Base-by-base conservation (phyloP, 2,888 invertebrate species). In the Drosophila subsilvestris region DNA sequence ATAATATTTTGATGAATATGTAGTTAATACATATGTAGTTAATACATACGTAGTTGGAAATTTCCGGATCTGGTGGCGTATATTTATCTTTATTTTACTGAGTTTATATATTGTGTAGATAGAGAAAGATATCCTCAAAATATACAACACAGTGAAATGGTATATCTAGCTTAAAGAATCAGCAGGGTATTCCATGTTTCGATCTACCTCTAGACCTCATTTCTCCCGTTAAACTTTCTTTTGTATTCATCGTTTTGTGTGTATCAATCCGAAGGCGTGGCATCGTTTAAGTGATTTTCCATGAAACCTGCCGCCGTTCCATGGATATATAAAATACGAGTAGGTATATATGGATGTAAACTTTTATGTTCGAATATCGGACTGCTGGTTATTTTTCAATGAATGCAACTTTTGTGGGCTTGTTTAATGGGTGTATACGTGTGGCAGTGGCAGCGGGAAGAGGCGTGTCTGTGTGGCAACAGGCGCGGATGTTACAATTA, bases 221-320 rank as follows among this genome's bases (percentile, higher is more conserved):
- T 32, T 32, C 51, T 27, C 37, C 32, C 14, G 32, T 20, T 37
- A 10, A 44, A 67, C 69, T 80, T 69, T 76, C 72, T 76, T 37
- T 80, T 69, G 60, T 67, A 51, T 48, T 63, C 44, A 43, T 44
- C 56, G 54, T 12, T 14, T 37, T 43, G 49, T 63, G 75, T 54
- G 18, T 44, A 42, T 42, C 48, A 63, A 63, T 55, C 45, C 55
- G 37, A 56, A 45, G 44, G 57, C 68, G 63, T 63, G 65, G 63
- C 75, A 68, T 62, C 71, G 67, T 83, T 80, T 76, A 86, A 86
- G 80, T 86, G 82, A 83, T 83, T 80, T 14, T 86, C 76, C 81
- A 73, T 77, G 63, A 69, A 67, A 61, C 48, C 69, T 71, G 48
- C 18, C 27, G 20, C 32, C 51, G 48, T 66, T 66, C n/a, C 22